Percentiles rank a stretch among this genome's conserved stretches.
phyloP scores from a whole-genome alignment of 1,140 invertebrate species.

The Trialeurodes vaporariorum region DNA sequence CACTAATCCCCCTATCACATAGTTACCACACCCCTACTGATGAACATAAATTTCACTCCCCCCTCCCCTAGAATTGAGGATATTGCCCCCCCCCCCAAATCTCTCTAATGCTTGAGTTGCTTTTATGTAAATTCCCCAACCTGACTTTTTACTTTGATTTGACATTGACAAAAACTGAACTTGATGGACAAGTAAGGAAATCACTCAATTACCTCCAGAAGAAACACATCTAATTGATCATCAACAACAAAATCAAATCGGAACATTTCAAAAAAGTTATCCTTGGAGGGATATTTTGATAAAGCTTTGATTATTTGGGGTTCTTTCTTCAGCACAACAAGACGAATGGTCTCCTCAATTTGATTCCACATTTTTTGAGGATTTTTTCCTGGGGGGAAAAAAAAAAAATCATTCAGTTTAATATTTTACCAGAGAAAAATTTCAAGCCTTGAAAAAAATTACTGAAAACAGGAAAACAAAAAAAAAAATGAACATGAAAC shows the following conservation, averaged over 20 bases:
- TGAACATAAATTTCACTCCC: no score
- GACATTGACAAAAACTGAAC: no score
- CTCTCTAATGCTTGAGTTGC: no score
- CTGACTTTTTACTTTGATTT: no score
- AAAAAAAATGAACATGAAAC: no score
- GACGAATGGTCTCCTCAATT: constrained; percentile 62
- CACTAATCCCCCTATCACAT: no score
- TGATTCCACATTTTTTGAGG: constrained; percentile 66
- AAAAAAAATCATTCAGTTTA: constrained; percentile 5
- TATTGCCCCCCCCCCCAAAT: no score
- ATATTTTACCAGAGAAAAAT: neutral
- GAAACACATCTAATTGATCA: constrained; percentile 70
- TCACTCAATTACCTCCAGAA: constrained; percentile 85
- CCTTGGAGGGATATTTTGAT: constrained; percentile 39
- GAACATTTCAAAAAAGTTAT: constrained; percentile 89
- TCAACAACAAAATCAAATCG: constrained; percentile 89
- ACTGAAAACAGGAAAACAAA: neutral
- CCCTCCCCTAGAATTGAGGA: no score
- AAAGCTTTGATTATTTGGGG: constrained; percentile 46
- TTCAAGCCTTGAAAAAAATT: neutral
- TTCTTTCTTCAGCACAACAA: constrained; percentile 66
- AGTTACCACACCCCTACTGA: no score
- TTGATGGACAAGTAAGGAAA: no score
- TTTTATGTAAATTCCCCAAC: no score
- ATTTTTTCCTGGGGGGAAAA: constrained; percentile 44